Evolutionary conservation across 2,113 vertebrate species (phyloP), one percentile per base, ranked within the genome.

Genomic region (Sarotherodon lohbergeri): DNA sequence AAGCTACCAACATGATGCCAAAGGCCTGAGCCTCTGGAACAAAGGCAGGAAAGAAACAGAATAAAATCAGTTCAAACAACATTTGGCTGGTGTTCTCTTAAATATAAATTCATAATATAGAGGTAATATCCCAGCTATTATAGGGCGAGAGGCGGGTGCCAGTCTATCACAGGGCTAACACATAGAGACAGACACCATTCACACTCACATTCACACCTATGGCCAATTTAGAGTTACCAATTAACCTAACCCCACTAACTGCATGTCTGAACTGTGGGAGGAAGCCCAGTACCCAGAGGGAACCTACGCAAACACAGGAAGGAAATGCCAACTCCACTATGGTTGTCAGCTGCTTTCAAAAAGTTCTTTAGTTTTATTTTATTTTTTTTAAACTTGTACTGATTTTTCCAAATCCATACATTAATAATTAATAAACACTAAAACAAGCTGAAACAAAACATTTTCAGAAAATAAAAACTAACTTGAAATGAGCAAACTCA

Each of bases 1-100:
- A 98, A 81, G 97, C 97, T 92, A 98, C 97, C 56, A 99, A 93
- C 94, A 98, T 96, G 93, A 97, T 98, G 17, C 98, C 97, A 84
- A 98, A 90, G 80, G 95, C 96, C 50, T 97, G 90, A 2, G 97
- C 97, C 96, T 99, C 99, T 99, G 34, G 43, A 90, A 88, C 46
- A 88, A 32, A 41, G 27, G 68, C n/a, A 43, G 19, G 34, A 24
- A 19, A 36, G 22, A 52, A 29, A 11, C 5, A 52, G 11, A 9
- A 52, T 9, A 61, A 4, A 39, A 22, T 3, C 22, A 43, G 36
- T 39, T 34, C 34, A 56, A 8, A 27, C 43, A 46, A 48, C 22
- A 27, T 73, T 41, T 76, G 68, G 41, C 22, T 4, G 68, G 39
- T 71, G n/a, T 71, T 43, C 3, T 43, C 17, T 19, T 36, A 66